Base-by-base conservation (phyloP, 53 echinoderm and acorn worm species). In the Hippasteria phrygiana region DNA sequence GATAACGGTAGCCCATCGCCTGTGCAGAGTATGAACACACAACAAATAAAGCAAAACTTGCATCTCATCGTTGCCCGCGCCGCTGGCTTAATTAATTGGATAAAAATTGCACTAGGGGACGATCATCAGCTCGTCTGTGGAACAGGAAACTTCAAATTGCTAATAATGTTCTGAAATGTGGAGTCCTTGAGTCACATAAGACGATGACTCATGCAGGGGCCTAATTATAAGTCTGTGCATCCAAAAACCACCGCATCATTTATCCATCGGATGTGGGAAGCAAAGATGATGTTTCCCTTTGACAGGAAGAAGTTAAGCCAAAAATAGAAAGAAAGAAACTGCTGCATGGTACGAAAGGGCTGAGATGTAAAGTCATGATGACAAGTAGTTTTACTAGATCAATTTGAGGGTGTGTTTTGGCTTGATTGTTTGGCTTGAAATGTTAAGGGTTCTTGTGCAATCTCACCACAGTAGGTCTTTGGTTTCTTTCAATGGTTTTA, bases 71-170 rank as follows among this genome's bases (percentile, higher is more conserved):
- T 22, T 56, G 59, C 50, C 39, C 51, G n/a, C 13, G 38, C 22
- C 53, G 40, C 37, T 32, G 59, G 41, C 79, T 64, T 82, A 65
- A 82, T 82, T 82, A 82, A 82, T 82, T 82, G 82, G 46, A 43
- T 82, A 64, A 12, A 82, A 82, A 65, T 82, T 82, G 82, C 82
- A 82, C 66, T 43, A 41, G 64, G 66, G 17, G 82, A 4, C 43
- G 42, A 63, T 65, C 64, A 66, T 11, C 64, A 28, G 64, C 66
- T 65, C 16, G 64, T 46, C 82, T 65, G 82, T 28, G 43, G 66
- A 64, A 65, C 82, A 41, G 82, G 82, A 82, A 82, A 65, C 82
- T 82, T 82, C 82, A 82, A 82, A 82, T 82, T 82, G 82, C 82
- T 82, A 43, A 82, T 82, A 82, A 82, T 65, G 66, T 64, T 82